phyloP scores from a whole-genome alignment of 2,113 vertebrate species.

The Saccopteryx bilineata region DNA sequence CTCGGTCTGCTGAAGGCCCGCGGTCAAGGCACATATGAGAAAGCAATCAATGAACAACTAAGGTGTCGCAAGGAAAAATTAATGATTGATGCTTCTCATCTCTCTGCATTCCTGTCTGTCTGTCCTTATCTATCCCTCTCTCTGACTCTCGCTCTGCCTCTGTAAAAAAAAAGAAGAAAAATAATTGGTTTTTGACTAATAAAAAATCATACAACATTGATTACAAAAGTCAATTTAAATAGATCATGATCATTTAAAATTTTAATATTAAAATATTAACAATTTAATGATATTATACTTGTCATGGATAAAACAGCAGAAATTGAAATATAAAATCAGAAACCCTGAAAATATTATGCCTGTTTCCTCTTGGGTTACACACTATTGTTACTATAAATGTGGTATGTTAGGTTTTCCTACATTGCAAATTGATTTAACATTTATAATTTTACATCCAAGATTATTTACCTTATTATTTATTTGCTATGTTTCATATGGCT shows the following conservation, averaged over 20 bases:
- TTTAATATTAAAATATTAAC: background rate
- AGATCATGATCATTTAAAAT: background rate
- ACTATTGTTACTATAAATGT: background rate
- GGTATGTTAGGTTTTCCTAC: background rate
- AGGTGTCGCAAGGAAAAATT: no score
- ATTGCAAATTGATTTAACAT: background rate
- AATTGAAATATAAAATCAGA: background rate
- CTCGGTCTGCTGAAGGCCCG: no score
- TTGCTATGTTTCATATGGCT: background rate
- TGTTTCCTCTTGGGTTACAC: background rate
- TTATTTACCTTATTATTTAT: constrained; percentile 7
- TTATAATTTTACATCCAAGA: background rate
- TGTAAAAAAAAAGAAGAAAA: background rate
- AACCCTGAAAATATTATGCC: background rate
- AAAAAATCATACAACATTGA: background rate
- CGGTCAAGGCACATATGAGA: no score
- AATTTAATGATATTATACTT: background rate
- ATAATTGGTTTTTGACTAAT: constrained; percentile 22
- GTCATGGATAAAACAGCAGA: background rate
- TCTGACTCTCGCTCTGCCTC: no score
- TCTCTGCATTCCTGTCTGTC: no score
- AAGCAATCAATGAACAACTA: no score
- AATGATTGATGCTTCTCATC: no score
- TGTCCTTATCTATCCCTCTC: no score
- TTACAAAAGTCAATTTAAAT: background rate